phyloP scores from a whole-genome alignment of 2,888 invertebrate genomes.

The Cordilura impudica region DNA sequence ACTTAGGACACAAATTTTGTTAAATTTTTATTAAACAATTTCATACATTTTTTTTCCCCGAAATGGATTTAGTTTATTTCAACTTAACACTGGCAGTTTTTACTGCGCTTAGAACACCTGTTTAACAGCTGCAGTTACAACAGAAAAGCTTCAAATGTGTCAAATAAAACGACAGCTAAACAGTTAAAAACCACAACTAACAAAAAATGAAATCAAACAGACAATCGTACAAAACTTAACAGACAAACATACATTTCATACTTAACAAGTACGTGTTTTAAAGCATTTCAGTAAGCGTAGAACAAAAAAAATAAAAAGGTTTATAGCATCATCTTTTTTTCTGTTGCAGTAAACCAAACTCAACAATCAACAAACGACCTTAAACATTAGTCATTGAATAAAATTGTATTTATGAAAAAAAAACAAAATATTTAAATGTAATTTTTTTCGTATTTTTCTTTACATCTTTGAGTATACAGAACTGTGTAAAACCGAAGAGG shows the following conservation, averaged over 20 bases:
- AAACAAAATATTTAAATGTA: conserved; percentile 38
- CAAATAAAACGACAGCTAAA: conserved; percentile 54
- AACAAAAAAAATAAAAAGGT: conserved; percentile 3
- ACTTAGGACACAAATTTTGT: not conserved
- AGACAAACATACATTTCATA: conserved; percentile 29
- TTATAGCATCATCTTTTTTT: conserved; percentile 41
- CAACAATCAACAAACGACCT: conserved; percentile 54
- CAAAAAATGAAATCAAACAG: conserved; percentile 21
- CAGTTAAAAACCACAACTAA: conserved; percentile 43
- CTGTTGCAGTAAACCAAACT: not conserved
- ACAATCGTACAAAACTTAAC: not conserved
- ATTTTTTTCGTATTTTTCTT: not conserved
- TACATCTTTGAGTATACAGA: not conserved
- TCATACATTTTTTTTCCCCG: not conserved
- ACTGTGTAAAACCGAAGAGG: conserved; percentile 37
- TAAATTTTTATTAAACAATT: not conserved
- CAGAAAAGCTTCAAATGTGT: conserved; percentile 54
- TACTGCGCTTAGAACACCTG: conserved; percentile 55
- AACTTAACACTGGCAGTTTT: conserved; percentile 4
- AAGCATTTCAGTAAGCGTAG: conserved; percentile 30
- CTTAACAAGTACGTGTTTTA: conserved; percentile 56
- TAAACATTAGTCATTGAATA: conserved; percentile 60
- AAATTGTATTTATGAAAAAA: conserved; percentile 33
- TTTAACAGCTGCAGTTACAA: conserved; percentile 52
- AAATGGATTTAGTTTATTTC: conserved; percentile 35